A percentile compares a stretch with the other conserved stretches of the same genome.
phyloP scores from a whole-genome alignment of 1,140 invertebrate genomes.

The Gonioctena quinquepunctata region DNA sequence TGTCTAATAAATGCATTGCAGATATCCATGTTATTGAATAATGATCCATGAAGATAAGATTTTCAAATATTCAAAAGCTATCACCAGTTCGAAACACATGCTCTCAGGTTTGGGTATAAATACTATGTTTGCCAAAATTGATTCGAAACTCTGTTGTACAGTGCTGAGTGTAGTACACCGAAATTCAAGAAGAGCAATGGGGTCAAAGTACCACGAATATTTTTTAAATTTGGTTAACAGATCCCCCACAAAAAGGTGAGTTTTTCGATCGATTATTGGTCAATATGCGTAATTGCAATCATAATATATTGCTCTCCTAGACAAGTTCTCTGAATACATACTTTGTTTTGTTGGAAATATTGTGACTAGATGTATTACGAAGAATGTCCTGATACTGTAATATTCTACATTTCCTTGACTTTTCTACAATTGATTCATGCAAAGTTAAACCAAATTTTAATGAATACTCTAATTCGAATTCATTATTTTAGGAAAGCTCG shows the following conservation, averaged over 20 bases:
- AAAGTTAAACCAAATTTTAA: too few species aligned
- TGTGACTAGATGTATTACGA: too few species aligned
- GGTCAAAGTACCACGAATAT: slow-evolving; percentile 17
- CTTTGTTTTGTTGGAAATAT: too few species aligned
- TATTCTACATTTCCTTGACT: too few species aligned
- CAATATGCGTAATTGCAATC: too few species aligned
- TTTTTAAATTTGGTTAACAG: neutral
- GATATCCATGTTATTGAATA: neutral
- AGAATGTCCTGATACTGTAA: too few species aligned
- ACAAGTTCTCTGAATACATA: too few species aligned
- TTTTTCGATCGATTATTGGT: too few species aligned
- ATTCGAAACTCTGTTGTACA: slow-evolving; percentile 21
- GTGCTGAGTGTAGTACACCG: neutral
- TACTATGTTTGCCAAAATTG: slow-evolving; percentile 12
- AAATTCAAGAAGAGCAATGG: slow-evolving; percentile 20
- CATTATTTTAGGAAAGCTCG: too few species aligned
- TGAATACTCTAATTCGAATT: too few species aligned
- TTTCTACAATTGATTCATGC: too few species aligned
- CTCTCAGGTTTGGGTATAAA: slow-evolving; percentile 29
- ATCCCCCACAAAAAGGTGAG: neutral
- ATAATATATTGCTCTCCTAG: too few species aligned
- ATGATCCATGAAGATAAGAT: neutral
- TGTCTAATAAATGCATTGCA: neutral
- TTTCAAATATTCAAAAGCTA: slow-evolving; percentile 3
- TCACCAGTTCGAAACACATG: slow-evolving; percentile 22